These are phyloP conservation scores for Ophiothrix spiculata DNA, from an alignment of 35 echinoderm and acorn worm species.

Conservation along the genomic window DNA sequence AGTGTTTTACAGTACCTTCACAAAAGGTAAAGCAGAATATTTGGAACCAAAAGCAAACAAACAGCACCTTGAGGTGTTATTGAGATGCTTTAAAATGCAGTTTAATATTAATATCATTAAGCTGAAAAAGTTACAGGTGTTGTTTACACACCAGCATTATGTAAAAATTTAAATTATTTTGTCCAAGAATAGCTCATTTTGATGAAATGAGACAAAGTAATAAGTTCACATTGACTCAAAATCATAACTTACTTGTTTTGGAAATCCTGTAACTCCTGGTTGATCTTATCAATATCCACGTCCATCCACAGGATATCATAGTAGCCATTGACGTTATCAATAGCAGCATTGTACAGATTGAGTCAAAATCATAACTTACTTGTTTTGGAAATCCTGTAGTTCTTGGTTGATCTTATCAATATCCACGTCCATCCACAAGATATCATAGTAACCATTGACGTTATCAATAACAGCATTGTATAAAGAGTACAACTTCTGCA, in stretches of 20 bases:
- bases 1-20: no score
- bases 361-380: no score
- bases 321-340: slow-evolving; percentile 98
- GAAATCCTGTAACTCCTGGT: slow-evolving; percentile 86
- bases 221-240: not conserved
- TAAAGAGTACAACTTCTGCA: slow-evolving; percentile 89
- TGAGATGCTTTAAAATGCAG: no score
- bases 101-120: no score
- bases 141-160: no score
- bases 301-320: slow-evolving; percentile 99
- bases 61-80: no score
- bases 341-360: slow-evolving; percentile 92
- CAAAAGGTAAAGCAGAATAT: no score
- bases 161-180: no score
- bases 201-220: not conserved
- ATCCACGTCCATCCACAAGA: slow-evolving; percentile 96
- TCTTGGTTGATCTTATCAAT: slow-evolving; percentile 99
- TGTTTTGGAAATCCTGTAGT: slow-evolving; percentile 93
- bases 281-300: slow-evolving; percentile 98
- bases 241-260: slow-evolving; percentile 98
- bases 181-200: no score
- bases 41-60: no score
- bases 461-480: slow-evolving; percentile 98
- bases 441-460: slow-evolving; percentile 98
- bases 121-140: no score